Evolutionary conservation across 2,797 vertebrate species (phyloP).

Genomic region (Gila robusta): DNA sequence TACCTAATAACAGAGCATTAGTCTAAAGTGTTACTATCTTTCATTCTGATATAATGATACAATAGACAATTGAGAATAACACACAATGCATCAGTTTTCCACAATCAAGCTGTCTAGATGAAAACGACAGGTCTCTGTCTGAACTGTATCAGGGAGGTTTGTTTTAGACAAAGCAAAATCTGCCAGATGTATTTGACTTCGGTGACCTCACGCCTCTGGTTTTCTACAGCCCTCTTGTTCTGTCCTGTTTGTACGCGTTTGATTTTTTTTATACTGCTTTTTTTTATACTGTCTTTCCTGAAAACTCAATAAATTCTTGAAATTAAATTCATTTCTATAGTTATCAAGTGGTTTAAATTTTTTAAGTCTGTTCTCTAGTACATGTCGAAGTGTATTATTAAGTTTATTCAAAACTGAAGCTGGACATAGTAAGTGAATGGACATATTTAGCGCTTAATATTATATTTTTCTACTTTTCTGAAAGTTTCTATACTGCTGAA

Average conservation of each 20-base stretch:
- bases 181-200: slow-evolving; percentile 38
- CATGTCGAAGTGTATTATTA: neutral
- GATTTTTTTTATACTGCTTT: too few relatives aligned
- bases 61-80: neutral
- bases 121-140: neutral
- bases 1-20: too few relatives aligned
- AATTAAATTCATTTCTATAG: neutral
- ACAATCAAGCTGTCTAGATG: neutral
- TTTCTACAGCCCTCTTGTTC: slow-evolving; percentile 13
- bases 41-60: neutral
- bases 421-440: neutral
- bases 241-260: neutral
- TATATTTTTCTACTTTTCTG: neutral
- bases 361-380: neutral
- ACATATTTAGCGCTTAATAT: neutral
- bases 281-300: neutral
- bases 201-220: slow-evolving; percentile 4
- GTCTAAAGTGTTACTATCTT: too few relatives aligned
- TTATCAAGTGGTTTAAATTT: neutral
- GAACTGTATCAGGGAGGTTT: neutral
- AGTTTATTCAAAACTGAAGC: neutral
- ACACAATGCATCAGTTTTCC: neutral
- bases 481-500: neutral
- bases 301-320: neutral
- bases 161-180: slow-evolving; percentile 31